Base-by-base conservation (phyloP, 1,140 invertebrate species). In the Heliconius himera region DNA sequence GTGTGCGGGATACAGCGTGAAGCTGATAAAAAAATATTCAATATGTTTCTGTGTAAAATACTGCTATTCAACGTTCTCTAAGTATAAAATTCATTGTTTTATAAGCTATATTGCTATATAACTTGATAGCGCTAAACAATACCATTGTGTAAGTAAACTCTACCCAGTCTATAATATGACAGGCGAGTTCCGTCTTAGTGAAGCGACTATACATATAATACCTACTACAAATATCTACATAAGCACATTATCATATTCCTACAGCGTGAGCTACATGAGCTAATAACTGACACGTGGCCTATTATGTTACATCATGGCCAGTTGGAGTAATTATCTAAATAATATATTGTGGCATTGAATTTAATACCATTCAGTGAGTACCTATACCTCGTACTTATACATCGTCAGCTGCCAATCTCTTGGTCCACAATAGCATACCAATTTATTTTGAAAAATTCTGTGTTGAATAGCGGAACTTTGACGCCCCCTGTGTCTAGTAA, bases 41-140 rank as follows among this genome's bases (percentile, higher is more conserved):
- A 41, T 11, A 41, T 46, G 41, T 46, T 16, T 11, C 3, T 46
- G 0, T 11, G 13, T 16, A 46, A 46, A 46, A 46, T 4, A 16
- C 41, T 46, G 9, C 3, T 46, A 46, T 16, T 46, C 13, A 46
- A 16, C 41, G 16, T 36, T 3, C 41, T 16, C 0, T 3, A 46
- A 16, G 41, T 16, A 46, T 46, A 46, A 46, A 46, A 16, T 46
- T 33, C 4, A 46, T 46, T 46, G 13, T 46, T 46, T 56, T 56
- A 56, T 11, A 56, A 56, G 0, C 54, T 11, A 56, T 56, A 11
- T 22, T 9, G 5, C 54, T 56, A 3, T 9, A 22, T 22, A 22
- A 6, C 49, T 51, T 51, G 49, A 33, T 70, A 70, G 29, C 81
- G 74, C 60, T 72, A 72, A 85, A 85, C 86, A 85, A 46, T 73